A percentile compares a stretch with the other conserved stretches of the same genome.
Evolutionary conservation across 2,797 vertebrate species (phyloP).

Genomic region (Hirundo rustica): DNA sequence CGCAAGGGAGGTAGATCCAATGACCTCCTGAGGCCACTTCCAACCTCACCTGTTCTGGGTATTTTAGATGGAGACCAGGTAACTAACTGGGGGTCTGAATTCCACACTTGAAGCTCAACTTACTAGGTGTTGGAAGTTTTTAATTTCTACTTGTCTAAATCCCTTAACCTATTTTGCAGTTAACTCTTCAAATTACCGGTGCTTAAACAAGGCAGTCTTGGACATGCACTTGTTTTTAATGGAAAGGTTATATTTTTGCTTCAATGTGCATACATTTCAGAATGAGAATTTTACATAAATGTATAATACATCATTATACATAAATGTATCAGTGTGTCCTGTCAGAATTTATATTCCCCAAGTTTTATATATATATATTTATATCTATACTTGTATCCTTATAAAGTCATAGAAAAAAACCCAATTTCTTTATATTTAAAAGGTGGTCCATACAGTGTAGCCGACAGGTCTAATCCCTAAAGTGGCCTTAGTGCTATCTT

Average conservation of each 20-base stretch:
- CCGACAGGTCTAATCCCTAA: neutral
- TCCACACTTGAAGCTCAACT: neutral
- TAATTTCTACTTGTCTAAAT: neutral
- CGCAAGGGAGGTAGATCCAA: neutral
- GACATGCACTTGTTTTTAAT: neutral
- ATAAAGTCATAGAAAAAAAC: neutral
- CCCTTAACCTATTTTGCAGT: neutral
- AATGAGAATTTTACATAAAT: neutral
- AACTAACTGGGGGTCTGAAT: neutral
- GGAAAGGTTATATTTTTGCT: neutral
- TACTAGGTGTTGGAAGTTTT: neutral
- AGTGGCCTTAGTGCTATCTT: neutral
- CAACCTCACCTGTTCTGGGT: neutral
- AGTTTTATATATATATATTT: neutral
- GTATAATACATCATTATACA: neutral
- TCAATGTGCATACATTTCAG: neutral
- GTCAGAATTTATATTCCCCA: neutral
- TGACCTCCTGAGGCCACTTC: neutral
- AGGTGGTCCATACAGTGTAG: neutral
- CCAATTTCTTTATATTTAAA: neutral
- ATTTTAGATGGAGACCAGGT: neutral
- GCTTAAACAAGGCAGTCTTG: neutral
- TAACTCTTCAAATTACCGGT: neutral
- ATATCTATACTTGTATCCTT: neutral
- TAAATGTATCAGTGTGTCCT: neutral